Evolutionary conservation across 2,113 vertebrate genomes (phyloP), one percentile per base, ranked within the genome.

Genomic region (Terrapene triunguis): DNA sequence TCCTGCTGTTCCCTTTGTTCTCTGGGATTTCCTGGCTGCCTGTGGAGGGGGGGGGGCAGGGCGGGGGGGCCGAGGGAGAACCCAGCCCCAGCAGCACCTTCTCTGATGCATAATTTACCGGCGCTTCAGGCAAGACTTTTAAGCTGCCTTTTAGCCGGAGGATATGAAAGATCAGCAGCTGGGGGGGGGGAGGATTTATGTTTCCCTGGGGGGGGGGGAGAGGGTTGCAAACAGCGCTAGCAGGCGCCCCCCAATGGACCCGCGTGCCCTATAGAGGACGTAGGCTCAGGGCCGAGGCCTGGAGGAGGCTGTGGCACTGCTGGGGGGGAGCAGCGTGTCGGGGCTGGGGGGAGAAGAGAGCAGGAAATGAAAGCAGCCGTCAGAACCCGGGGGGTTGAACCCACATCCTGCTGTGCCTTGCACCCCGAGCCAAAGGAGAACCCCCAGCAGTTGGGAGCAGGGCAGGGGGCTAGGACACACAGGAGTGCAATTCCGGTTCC

Each of bases 101-200:
- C n/a, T 89, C 53, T 88, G 89, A 95, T 97, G 89, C 95, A 96
- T 96, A 95, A 97, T 97, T 97, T 92, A 96, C 91, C 55, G 62
- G 82, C 88, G 95, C 96, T 94, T 65, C 82, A 85, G 96, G 96
- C 95, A 90, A 80, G 91, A 69, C 96, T 96, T 97, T 96, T 91
- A 95, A 97, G 87, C 82, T 83, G 87, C 84, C 82, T 92, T 96
- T 92, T 97, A 92, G 95, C 95, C 95, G 55, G 91, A 97, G 96
- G 95, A 92, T 95, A 96, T 83, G 85, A 81, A 55, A 93, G 93
- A 59, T 42, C 35, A 88, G 92, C 95, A 95, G 93, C 85, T 90
- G 95, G 90, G 89, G 69, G 51, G 76, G 69, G 32, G 42, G 57
- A 14, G 32, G 57, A 32, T 13, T 59, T 59, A 7, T 62, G 59